Percentiles rank a stretch among this genome's conserved stretches.
Conservation (phyloP, 2,888 invertebrate genomes). For the Linnaemya vulpina region DNA sequence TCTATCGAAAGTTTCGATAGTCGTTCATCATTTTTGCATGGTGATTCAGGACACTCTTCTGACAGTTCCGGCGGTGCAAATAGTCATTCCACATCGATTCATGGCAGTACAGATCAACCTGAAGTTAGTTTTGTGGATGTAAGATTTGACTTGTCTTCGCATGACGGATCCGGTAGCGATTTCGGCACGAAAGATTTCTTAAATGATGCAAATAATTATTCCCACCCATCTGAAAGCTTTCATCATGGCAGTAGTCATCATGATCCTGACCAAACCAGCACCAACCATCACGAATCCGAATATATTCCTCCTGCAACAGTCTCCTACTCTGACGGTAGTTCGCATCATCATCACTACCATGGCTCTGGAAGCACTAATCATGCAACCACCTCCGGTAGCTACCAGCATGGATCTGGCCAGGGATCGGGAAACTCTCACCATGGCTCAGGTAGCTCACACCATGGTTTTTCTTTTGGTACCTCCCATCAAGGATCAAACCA, state of each 20-base stretch:
- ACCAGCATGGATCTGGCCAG: not conserved
- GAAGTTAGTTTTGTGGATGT: not conserved
- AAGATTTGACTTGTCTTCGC: not conserved
- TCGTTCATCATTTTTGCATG: constrained; percentile 8
- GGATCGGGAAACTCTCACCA: too few species aligned
- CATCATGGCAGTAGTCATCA: not conserved
- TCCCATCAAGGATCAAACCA: not conserved
- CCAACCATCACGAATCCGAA: constrained; percentile 8
- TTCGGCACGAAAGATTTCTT: too few species aligned
- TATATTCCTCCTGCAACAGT: constrained; percentile 29
- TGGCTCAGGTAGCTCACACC: not conserved
- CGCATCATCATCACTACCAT: constrained; percentile 3
- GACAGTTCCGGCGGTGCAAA: not conserved
- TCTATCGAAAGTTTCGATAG: not conserved
- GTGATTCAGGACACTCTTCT: not conserved
- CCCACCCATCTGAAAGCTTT: not conserved
- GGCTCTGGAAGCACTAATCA: not conserved
- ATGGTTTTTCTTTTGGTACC: not conserved
- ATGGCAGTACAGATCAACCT: too few species aligned
- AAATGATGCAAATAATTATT: not conserved
- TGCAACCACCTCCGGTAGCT: not conserved
- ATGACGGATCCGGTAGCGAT: not conserved
- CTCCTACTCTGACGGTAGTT: not conserved
- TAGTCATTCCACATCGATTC: not conserved
- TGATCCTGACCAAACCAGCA: not conserved